Evolutionary conservation across 2,113 vertebrate genomes (phyloP).

Genomic region (Halichoerus grypus): DNA sequence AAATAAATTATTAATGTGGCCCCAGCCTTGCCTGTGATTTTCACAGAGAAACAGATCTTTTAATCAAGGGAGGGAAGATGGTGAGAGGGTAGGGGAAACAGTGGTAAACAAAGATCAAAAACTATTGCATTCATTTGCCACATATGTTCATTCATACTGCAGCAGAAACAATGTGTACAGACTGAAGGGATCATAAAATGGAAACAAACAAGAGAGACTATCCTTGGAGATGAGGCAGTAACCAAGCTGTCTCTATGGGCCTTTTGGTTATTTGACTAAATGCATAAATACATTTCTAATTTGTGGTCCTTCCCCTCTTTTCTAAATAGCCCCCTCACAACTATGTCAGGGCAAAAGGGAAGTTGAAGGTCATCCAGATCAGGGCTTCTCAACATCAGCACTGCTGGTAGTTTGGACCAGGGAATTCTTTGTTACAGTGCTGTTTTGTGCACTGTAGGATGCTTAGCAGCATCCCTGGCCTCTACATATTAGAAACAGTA

Average conservation of each 20-base stretch:
- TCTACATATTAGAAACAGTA: not conserved
- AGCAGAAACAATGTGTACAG: not conserved
- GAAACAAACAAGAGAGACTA: not conserved
- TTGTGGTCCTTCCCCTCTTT: not conserved
- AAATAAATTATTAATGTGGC: conserved; percentile 47
- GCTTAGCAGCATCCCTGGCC: not conserved
- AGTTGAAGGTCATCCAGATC: not conserved
- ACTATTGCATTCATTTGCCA: not conserved
- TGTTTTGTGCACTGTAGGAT: not conserved
- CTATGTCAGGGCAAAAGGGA: not conserved
- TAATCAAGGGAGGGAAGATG: not conserved
- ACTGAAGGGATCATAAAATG: not conserved
- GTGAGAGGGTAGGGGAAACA: too few species aligned
- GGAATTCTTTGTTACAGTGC: not conserved
- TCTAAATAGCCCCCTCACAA: not conserved
- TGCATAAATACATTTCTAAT: not conserved
- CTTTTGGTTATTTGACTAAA: not conserved
- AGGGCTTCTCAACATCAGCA: not conserved
- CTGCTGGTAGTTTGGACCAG: not conserved
- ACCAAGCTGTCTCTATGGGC: not conserved
- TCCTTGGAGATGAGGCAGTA: not conserved
- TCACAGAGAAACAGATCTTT: not conserved
- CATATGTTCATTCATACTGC: not conserved
- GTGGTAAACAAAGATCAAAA: not conserved
- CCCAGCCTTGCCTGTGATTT: not conserved